These are phyloP conservation scores for Lasioglossum zephyrum DNA, from an alignment of 2,888 invertebrate genomes.

Conservation along the genomic window DNA sequence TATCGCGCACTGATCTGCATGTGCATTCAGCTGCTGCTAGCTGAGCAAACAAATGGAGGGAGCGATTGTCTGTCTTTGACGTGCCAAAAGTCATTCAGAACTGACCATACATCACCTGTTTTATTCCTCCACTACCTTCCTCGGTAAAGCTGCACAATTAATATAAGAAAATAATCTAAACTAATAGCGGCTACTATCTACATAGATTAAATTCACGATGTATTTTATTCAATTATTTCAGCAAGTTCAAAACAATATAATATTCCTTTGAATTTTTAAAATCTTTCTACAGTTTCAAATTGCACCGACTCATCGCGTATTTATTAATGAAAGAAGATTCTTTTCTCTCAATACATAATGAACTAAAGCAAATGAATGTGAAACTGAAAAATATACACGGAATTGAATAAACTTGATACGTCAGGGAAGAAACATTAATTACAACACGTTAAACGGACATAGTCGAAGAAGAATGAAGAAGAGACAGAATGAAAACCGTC, in stretches of 20 bases:
- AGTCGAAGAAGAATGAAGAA: not conserved
- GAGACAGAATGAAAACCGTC: not conserved
- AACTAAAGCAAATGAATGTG: not conserved
- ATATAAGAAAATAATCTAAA: not conserved
- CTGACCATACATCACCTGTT: not conserved
- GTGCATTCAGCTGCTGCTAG: not conserved
- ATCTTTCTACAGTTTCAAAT: not conserved
- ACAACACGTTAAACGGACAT: not conserved
- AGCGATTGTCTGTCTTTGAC: slow-evolving; percentile 11
- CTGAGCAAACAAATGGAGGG: not conserved
- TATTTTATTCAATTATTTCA: not conserved
- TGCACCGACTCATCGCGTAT: not conserved
- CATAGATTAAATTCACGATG: too few relatives aligned
- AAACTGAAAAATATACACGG: not conserved
- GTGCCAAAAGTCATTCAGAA: slow-evolving; percentile 4
- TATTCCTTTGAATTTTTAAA: not conserved
- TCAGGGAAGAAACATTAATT: not conserved
- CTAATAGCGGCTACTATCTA: not conserved
- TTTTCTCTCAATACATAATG: not conserved
- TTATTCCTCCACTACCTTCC: not conserved
- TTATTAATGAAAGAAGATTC: not conserved
- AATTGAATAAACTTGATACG: not conserved
- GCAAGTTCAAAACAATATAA: not conserved
- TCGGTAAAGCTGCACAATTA: not conserved
- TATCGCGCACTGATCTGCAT: slow-evolving; percentile 3